phyloP scores from a whole-genome alignment of 2,113 vertebrate genomes.

The Holacanthus passer region DNA sequence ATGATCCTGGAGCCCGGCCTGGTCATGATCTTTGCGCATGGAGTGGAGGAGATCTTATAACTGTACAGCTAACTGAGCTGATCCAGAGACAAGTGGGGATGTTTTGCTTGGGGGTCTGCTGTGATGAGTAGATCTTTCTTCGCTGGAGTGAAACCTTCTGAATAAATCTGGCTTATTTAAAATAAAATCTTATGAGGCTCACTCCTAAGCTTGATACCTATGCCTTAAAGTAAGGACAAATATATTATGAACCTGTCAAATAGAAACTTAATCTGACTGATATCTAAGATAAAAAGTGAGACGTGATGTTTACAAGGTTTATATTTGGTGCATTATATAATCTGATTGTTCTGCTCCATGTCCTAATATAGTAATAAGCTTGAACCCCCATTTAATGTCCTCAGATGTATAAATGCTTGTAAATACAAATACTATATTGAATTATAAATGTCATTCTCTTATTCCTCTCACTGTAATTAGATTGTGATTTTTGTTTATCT shows the following conservation, averaged over 20 bases:
- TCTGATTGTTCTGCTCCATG: slow-evolving; percentile 79
- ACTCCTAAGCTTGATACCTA: slow-evolving; percentile 70
- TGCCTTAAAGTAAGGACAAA: slow-evolving; percentile 84
- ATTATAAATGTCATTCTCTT: slow-evolving; percentile 77
- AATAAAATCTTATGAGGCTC: slow-evolving; percentile 51
- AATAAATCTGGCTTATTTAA: slow-evolving; percentile 69
- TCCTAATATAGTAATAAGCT: slow-evolving; percentile 63
- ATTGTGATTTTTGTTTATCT: slow-evolving; percentile 58
- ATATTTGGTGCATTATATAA: slow-evolving; percentile 78
- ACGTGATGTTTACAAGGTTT: slow-evolving; percentile 79
- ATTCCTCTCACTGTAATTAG: slow-evolving; percentile 68
- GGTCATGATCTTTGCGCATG: slow-evolving; percentile 98
- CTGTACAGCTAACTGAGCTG: slow-evolving; percentile 28
- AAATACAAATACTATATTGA: slow-evolving; percentile 86
- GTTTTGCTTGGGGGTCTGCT: slow-evolving; percentile 32
- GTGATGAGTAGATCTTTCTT: slow-evolving; percentile 26
- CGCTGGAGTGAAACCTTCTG: slow-evolving; percentile 32
- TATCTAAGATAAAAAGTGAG: slow-evolving; percentile 60
- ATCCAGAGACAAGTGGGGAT: slow-evolving; percentile 55
- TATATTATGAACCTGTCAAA: slow-evolving; percentile 66
- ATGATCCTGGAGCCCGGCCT: slow-evolving; percentile 98
- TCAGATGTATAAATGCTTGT: slow-evolving; percentile 80
- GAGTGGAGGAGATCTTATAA: slow-evolving; percentile 95
- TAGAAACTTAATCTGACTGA: slow-evolving; percentile 71
- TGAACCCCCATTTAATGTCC: slow-evolving; percentile 66